Evolutionary conservation across 64 coral and sea anemone species (phyloP), one percentile per base, ranked within the genome.

Genomic region (Stylophora pistillata): DNA sequence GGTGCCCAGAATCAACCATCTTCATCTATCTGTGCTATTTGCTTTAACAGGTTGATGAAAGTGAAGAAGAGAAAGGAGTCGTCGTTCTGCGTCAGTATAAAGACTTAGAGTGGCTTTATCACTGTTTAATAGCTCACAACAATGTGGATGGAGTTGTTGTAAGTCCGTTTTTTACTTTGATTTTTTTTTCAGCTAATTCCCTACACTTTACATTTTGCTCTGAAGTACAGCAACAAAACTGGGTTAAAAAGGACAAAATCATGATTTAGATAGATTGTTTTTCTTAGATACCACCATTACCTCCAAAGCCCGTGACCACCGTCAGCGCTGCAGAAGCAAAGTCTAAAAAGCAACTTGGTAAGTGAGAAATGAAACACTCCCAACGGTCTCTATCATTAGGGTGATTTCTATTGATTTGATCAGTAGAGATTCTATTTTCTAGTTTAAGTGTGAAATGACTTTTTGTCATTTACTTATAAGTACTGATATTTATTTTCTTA

Each of bases 61-160:
- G 88, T 34, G 79, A 87, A 17, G 86, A 94, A 18, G 96, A 98
- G 54, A 95, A 95, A 25, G 96, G 96, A 47, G 89, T 95, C 12
- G 58, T 98, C 33, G 96, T 98, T 37, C 88, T 98, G 13, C 87
- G 96, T 78, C 93, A 98, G 30, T 98, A 90, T 85, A 93, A 98
- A 86, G 96, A 98, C 74, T 93, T 98, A 85, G 93, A 98, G 52
- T 98, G 93, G 93, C 77, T 98, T 0, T 95, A 95, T 59, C 96
- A 95, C 56, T 98, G 96, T 54, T 57, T 98, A 23, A 93, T 74
- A 27, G 89, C 96, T 30, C 96, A 98, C 17, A 95, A 95, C 53
- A 88, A 95, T 16, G 78, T 95, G 3, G 89, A 92, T 85, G 96
- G 89, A 64, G 87, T 98, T 77, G 87, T 98, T 88, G 96, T 98